Evolutionary conservation across 1,140 invertebrate species (phyloP).

Genomic region (Adelges cooleyi): DNA sequence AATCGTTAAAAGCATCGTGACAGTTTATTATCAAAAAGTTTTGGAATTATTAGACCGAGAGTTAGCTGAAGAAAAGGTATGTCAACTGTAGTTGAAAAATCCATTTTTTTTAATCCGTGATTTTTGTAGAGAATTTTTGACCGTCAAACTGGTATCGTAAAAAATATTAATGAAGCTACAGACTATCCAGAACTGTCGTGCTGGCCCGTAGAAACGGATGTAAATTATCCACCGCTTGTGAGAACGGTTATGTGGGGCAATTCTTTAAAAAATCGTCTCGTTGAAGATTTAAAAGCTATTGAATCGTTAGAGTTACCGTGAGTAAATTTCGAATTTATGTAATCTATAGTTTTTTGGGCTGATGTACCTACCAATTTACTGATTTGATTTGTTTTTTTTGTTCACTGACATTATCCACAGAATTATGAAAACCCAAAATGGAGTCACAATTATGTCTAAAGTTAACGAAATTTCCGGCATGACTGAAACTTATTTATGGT

Average conservation of each 20-base stretch:
- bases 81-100: not conserved
- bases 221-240: constrained; percentile 46
- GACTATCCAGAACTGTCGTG: too few relatives aligned
- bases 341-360: too few relatives aligned
- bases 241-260: constrained; percentile 32
- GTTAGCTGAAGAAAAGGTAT: not conserved
- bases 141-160: constrained; percentile 41
- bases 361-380: too few relatives aligned
- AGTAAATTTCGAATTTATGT: too few relatives aligned
- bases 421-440: constrained; percentile 14
- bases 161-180: constrained; percentile 40
- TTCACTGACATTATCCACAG: too few relatives aligned
- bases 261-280: not conserved
- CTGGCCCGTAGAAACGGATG: constrained; percentile 38
- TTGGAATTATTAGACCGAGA: not conserved
- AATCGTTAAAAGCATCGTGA: not conserved
- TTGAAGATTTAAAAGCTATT: not conserved
- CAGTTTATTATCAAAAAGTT: not conserved
- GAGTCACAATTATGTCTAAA: not conserved
- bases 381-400: too few relatives aligned
- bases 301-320: not conserved
- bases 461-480: not conserved
- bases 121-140: not conserved
- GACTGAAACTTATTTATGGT: not conserved
- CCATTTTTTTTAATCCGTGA: not conserved